Conservation (phyloP, 2,888 invertebrate genomes). For the Lycaena phlaeas region DNA sequence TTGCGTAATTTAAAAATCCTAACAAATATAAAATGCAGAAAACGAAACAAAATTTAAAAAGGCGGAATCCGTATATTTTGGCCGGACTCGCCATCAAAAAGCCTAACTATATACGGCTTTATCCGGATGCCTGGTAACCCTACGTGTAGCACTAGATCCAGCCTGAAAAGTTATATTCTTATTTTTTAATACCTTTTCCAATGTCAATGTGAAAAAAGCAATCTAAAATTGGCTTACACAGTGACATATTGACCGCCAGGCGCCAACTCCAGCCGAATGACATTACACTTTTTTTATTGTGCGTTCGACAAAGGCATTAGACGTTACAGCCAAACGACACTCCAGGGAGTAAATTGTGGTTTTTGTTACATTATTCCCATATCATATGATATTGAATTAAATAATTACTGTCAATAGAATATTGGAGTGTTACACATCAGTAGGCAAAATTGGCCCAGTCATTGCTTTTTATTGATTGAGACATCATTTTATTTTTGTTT, state of each 20-base stretch:
- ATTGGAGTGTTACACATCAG: constrained; percentile 14
- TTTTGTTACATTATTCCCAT: constrained; percentile 11
- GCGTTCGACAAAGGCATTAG: background rate
- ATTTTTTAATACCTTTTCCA: too few relatives aligned
- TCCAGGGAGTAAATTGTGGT: constrained; percentile 7
- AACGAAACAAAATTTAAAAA: too few relatives aligned
- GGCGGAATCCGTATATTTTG: too few relatives aligned
- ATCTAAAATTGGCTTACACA: too few relatives aligned
- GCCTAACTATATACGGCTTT: too few relatives aligned
- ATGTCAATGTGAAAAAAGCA: too few relatives aligned
- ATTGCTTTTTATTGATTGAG: background rate
- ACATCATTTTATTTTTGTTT: background rate
- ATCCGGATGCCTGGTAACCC: too few relatives aligned
- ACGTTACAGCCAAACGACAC: constrained; percentile 1
- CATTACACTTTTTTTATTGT: constrained; percentile 1
- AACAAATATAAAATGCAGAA: too few relatives aligned
- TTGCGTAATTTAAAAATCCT: too few relatives aligned
- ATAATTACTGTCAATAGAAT: constrained; percentile 15
- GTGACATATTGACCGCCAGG: constrained; percentile 14
- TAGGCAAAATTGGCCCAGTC: background rate
- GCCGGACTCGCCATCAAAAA: too few relatives aligned
- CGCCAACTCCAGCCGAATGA: constrained; percentile 17
- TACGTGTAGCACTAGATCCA: too few relatives aligned
- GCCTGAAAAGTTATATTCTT: too few relatives aligned
- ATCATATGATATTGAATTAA: constrained; percentile 13